Percentiles rank a stretch among this genome's conserved stretches.
Evolutionary conservation across 2,888 invertebrate genomes (phyloP).

Genomic region (Temnothorax rugatulus): DNA sequence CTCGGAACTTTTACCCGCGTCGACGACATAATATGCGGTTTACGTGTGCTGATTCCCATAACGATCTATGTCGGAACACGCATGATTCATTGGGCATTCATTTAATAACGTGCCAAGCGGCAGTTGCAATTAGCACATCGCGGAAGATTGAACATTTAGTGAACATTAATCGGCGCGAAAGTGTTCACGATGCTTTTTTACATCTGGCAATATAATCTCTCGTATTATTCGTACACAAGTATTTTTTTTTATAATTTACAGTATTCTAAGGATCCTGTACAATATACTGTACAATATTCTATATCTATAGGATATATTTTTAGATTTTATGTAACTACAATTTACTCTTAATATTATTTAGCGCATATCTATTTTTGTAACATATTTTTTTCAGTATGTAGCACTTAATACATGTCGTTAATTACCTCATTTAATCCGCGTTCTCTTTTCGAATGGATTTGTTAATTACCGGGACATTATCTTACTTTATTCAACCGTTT

Average conservation of each 20-base stretch:
- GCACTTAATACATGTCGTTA: background rate
- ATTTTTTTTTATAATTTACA: conserved; percentile 9
- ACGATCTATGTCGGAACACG: conserved; percentile 39
- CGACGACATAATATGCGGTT: conserved; percentile 48
- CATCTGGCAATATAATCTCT: conserved; percentile 8
- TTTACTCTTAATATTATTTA: conserved; percentile 15
- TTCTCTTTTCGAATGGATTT: conserved; percentile 9
- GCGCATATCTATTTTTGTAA: background rate
- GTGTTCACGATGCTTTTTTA: conserved; percentile 6
- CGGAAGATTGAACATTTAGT: conserved; percentile 28
- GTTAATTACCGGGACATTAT: conserved; percentile 20
- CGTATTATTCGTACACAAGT: background rate
- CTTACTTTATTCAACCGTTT: conserved; percentile 43
- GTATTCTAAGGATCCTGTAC: background rate
- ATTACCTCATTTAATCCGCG: background rate
- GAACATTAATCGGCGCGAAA: conserved; percentile 26
- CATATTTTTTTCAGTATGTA: background rate
- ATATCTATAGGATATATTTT: background rate
- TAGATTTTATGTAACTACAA: background rate
- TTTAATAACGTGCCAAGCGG: conserved; percentile 33
- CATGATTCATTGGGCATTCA: conserved; percentile 35
- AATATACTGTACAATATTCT: background rate
- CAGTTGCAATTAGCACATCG: conserved; percentile 40
- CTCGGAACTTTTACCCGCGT: conserved; percentile 42
- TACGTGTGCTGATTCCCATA: conserved; percentile 34